phyloP scores from a whole-genome alignment of 2,888 invertebrate genomes.

The Pilophorus perplexus region DNA sequence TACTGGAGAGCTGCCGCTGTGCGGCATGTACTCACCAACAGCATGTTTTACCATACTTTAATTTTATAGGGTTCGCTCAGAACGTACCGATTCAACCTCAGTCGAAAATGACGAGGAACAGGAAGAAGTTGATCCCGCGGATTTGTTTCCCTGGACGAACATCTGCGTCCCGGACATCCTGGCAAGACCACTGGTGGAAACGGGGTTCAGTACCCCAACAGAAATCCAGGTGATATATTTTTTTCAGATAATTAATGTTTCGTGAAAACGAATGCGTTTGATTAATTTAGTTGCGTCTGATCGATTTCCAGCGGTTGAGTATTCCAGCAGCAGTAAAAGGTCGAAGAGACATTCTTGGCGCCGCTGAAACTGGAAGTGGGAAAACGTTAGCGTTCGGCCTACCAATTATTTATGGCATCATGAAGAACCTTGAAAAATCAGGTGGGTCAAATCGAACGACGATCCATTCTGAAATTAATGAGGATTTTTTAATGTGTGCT shows the following conservation, averaged over 20 bases:
- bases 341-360: conserved; percentile 89
- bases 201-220: conserved; percentile 79
- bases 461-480: too few species aligned
- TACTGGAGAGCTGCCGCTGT: too few species aligned
- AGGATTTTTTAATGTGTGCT: too few species aligned
- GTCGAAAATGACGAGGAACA: neutral
- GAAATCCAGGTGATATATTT: conserved; percentile 80
- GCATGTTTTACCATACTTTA: too few species aligned
- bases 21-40: too few species aligned
- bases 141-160: conserved; percentile 46
- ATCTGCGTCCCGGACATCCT: conserved; percentile 63
- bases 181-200: conserved; percentile 69
- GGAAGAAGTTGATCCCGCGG: conserved; percentile 32
- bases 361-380: conserved; percentile 98
- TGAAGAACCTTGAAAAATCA: conserved; percentile 52
- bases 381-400: conserved; percentile 97
- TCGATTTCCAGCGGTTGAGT: conserved; percentile 58
- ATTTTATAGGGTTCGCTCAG: too few species aligned
- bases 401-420: conserved; percentile 83
- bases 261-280: too few species aligned
- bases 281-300: too few species aligned
- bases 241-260: too few species aligned
- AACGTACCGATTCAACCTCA: too few species aligned
- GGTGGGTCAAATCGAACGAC: too few species aligned
- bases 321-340: conserved; percentile 83